Evolutionary conservation across 1,140 invertebrate genomes (phyloP), one percentile per base, ranked within the genome.

Genomic region (Eupristina koningsbergeri): DNA sequence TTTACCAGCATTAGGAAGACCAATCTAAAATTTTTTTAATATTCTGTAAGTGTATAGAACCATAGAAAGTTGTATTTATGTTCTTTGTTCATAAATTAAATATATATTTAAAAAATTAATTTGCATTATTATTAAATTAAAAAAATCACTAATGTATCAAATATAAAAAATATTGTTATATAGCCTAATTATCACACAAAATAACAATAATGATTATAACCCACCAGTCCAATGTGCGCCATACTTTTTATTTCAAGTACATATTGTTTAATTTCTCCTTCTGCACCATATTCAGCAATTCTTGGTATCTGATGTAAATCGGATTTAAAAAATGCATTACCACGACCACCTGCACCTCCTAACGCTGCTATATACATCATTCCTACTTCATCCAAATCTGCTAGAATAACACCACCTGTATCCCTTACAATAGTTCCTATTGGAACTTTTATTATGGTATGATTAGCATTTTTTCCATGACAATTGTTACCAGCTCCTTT

Each of bases 1-100:
- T 93, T 99, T 99, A 2, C 98, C 98, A 76, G 97, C 98, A 94
- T 99, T 99, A 47, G 99, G 98, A 92, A 98, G 96, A 1, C 98
- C 98, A 88, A 99, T 95, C 96, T 96, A 86, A 74, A 73, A 87
- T n/a, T n/a, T n/a, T n/a, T n/a, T n/a, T n/a, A n/a, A n/a, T n/a
- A n/a, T n/a, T n/a, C n/a, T n/a, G n/a, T n/a, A n/a, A n/a, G n/a
- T n/a, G n/a, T n/a, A n/a, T n/a, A n/a, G n/a, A n/a, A n/a, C n/a
- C n/a, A n/a, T n/a, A n/a, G n/a, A n/a, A n/a, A n/a, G n/a, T n/a
- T n/a, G n/a, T 45, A 45, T 45, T 45, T 45, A 45, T 45, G 5
- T 7, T 45, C n/a, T 45, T 7, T 45, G 5, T 45, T 7, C 41
- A 45, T 45, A 45, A 45, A 45, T 45, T 45, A 45, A 45, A 45